These are phyloP conservation scores for Acanthurus lineatus DNA, from an alignment of 2,797 vertebrate species.

Conservation along the genomic window DNA sequence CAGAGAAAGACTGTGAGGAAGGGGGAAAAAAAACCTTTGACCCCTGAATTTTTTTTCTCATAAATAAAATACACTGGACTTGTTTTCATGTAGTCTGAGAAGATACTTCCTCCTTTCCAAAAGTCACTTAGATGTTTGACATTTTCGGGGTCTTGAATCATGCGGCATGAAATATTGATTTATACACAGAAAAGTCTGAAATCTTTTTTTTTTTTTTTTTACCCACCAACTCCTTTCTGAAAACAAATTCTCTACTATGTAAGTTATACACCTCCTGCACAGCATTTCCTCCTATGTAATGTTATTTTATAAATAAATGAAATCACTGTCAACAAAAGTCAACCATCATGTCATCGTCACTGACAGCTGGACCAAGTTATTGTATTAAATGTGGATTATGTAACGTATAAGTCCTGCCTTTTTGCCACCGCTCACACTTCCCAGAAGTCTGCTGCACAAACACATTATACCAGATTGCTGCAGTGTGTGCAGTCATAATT, in stretches of 20 bases:
- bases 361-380: slow-evolving; percentile 25
- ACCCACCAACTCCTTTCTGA: background rate
- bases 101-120: slow-evolving; percentile 5
- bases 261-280: slow-evolving; percentile 20
- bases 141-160: slow-evolving; percentile 26
- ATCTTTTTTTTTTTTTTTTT: slow-evolving; percentile 7
- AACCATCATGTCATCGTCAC: slow-evolving; percentile 36
- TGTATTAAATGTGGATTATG: slow-evolving; percentile 38
- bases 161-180: slow-evolving; percentile 44
- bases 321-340: slow-evolving; percentile 28
- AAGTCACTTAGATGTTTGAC: slow-evolving; percentile 20
- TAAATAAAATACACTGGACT: slow-evolving; percentile 41
- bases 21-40: slow-evolving; percentile 7
- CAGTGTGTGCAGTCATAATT: slow-evolving; percentile 18
- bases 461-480: slow-evolving; percentile 26
- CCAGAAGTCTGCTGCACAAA: slow-evolving; percentile 28
- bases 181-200: slow-evolving; percentile 6
- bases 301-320: slow-evolving; percentile 29
- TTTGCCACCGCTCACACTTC: slow-evolving; percentile 13
- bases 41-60: slow-evolving; percentile 9
- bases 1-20: slow-evolving; percentile 19
- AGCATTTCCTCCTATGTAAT: slow-evolving; percentile 4
- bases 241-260: slow-evolving; percentile 6
- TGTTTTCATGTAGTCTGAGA: slow-evolving; percentile 26
- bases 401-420: slow-evolving; percentile 17